Evolutionary conservation across 2,113 vertebrate species (phyloP).

Genomic region (Scomber scombrus): DNA sequence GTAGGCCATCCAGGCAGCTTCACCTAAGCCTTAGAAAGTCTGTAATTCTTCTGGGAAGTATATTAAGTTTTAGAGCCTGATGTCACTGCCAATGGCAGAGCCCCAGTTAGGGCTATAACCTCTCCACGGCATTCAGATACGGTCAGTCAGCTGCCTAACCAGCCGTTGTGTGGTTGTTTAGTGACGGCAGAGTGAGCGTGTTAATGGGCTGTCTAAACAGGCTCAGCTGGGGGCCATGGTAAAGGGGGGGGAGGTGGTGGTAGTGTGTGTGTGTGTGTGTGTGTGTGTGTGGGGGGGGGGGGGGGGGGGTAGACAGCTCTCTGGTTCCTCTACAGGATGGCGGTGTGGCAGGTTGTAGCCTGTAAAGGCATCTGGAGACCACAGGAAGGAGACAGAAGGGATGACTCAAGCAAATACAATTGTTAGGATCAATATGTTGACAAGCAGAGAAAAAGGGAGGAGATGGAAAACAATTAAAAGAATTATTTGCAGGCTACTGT

Average conservation of each 20-base stretch:
- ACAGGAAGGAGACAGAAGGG: constrained; percentile 32
- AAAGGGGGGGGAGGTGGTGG: neutral
- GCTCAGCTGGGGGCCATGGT: constrained; percentile 58
- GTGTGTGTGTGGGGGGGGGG: neutral
- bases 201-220: constrained; percentile 74
- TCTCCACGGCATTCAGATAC: constrained; percentile 57
- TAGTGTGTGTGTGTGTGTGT: constrained; percentile 22
- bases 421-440: constrained; percentile 62
- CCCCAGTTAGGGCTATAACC: constrained; percentile 34
- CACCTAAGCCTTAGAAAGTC: constrained; percentile 15
- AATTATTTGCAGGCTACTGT: constrained; percentile 48
- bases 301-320: neutral
- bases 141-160: constrained; percentile 78
- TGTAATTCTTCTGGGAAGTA: constrained; percentile 6
- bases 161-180: constrained; percentile 69
- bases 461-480: constrained; percentile 60
- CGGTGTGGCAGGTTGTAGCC: constrained; percentile 21
- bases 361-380: constrained; percentile 59
- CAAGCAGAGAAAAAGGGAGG: constrained; percentile 30
- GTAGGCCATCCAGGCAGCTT: neutral
- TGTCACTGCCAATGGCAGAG: constrained; percentile 32
- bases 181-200: constrained; percentile 67
- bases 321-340: constrained; percentile 31
- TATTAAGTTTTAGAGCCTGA: constrained; percentile 15
- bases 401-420: constrained; percentile 53